Conservation (phyloP, 2,888 invertebrate genomes). For the Gisinianus flammeolus region DNA sequence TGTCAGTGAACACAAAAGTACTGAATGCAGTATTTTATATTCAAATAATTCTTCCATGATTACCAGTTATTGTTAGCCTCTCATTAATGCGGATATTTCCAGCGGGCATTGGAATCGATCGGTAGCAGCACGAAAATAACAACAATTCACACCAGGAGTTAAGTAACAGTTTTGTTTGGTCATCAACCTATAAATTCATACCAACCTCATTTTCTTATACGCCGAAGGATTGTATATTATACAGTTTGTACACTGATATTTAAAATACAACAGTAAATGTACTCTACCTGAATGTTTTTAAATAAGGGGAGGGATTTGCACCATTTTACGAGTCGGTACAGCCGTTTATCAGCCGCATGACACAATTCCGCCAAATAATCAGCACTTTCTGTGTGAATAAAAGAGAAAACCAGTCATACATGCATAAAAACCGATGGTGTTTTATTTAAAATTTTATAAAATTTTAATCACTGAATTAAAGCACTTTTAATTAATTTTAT, state of each 20-base stretch:
- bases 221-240: too few relatives aligned
- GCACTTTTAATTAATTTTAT: too few relatives aligned
- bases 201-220: too few relatives aligned
- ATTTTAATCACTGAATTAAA: too few relatives aligned
- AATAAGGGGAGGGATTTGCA: constrained; percentile 96
- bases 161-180: constrained; percentile 94
- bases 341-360: constrained; percentile 91
- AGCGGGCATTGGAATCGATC: constrained; percentile 65
- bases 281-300: constrained; percentile 90
- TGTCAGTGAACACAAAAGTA: too few relatives aligned
- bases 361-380: constrained; percentile 88
- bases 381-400: constrained; percentile 70
- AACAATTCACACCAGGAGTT: constrained; percentile 97
- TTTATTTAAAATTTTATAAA: too few relatives aligned
- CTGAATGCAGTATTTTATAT: too few relatives aligned
- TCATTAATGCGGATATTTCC: constrained; percentile 59
- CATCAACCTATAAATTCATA: constrained; percentile 79
- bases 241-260: constrained; percentile 1
- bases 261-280: neutral
- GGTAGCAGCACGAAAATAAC: constrained; percentile 91
- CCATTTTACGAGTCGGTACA: constrained; percentile 98
- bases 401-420: neutral
- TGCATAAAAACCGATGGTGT: too few relatives aligned
- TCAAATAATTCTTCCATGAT: too few relatives aligned
- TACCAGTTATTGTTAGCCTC: constrained; percentile 57